Base-by-base conservation (phyloP, 1,140 invertebrate genomes). In the Polypedilum vanderplanki region DNA sequence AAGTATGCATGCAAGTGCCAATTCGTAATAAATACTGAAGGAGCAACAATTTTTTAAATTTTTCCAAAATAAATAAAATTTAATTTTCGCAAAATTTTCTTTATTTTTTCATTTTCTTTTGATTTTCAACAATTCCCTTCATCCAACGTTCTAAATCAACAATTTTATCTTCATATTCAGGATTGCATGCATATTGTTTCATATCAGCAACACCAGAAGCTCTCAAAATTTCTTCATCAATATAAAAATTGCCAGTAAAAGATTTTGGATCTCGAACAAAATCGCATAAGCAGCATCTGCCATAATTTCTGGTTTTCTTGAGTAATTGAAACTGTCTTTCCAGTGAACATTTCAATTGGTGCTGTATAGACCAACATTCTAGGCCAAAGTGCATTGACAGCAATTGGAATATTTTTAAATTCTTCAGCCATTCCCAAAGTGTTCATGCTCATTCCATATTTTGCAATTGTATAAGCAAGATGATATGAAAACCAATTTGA, bases 371-470 rank as follows among this genome's bases (percentile, higher is more conserved):
- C 98, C 8, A 92, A 96, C 80, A 96, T 98, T 82, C 87, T 90
- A 1, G 97, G 97, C 98, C 98, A 99, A 0, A 99, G 85, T 3
- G 97, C 95, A 85, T 99, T 99, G 0, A 99, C 96, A 65, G 91
- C 96, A 77, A 99, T 92, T 74, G 91, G 90, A 75, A 90, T 87
- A 7, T 86, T 83, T 78, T 88, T 90, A 77, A 98, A 93, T 85
- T 99, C 98, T 77, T 93, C 93, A 64, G 94, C 86, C 95, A 98
- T 98, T 57, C 98, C 97, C 12, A 99, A 84, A 1, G 94, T 95
- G 84, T 96, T 98, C 94, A 99, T 95, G 0, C 95, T 98, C 98
- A 99, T 99, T 17, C 97, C 97, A 81, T 97, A 99, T 80, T 99
- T 99, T 0, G 97, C 93, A 89, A 99, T 98, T 0, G 97, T 98